A percentile compares a stretch with the other conserved stretches of the same genome.
Conservation (phyloP, 1,140 invertebrate genomes). For the Pissodes strobi region DNA sequence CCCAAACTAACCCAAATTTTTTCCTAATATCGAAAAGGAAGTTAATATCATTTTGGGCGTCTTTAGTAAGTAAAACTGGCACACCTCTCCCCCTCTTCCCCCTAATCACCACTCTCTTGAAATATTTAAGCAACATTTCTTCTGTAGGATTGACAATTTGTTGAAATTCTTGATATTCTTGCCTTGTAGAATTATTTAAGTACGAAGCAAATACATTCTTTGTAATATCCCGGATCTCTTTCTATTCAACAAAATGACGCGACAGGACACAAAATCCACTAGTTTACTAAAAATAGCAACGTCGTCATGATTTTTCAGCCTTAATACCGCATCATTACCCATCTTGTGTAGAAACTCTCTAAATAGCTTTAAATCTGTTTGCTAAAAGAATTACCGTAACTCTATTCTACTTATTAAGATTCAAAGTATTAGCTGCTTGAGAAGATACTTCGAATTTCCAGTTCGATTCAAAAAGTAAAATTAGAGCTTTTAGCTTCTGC, state of each 20-base stretch:
- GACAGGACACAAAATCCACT: too few relatives aligned
- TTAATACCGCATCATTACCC: conserved; percentile 8
- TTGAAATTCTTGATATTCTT: conserved; percentile 39
- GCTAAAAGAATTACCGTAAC: too few relatives aligned
- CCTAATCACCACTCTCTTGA: conserved; percentile 41
- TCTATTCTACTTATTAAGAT: too few relatives aligned
- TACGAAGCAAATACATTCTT: conserved; percentile 3
- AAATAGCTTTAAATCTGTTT: conserved; percentile 36
- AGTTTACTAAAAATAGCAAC: conserved; percentile 11
- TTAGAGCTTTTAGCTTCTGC: conserved; percentile 42
- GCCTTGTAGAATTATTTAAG: not conserved
- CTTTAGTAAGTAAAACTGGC: conserved; percentile 35
- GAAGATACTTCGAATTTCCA: conserved; percentile 31
- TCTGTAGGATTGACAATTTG: conserved; percentile 20
- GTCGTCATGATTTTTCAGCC: too few relatives aligned
- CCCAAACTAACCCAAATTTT: too few relatives aligned
- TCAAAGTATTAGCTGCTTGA: too few relatives aligned
- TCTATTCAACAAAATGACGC: conserved; percentile 36
- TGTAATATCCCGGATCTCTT: conserved; percentile 31
- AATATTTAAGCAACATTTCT: conserved; percentile 34
- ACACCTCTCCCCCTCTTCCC: conserved; percentile 36
- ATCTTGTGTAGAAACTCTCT: conserved; percentile 15
- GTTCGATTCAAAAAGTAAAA: conserved; percentile 10
- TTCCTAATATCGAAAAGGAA: conserved; percentile 25
- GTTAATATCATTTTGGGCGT: conserved; percentile 34